Evolutionary conservation across 2,888 invertebrate species (phyloP), one percentile per base, ranked within the genome.

Genomic region (Hypselothyrea guttata): DNA sequence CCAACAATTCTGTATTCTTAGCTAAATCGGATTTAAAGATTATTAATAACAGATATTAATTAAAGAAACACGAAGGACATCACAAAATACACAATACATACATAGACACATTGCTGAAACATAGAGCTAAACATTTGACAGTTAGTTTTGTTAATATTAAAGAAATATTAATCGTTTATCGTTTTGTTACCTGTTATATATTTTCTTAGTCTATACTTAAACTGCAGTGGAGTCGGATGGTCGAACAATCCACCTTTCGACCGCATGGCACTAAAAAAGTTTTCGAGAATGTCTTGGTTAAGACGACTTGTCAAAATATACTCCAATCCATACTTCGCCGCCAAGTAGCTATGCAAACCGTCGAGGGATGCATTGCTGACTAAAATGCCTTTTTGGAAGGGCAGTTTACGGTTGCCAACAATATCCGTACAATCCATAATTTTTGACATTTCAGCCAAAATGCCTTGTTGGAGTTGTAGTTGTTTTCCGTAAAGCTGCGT

Each of bases 221-320:
- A 53, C 12, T 58, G 57, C 2, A 46, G 30, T 11, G 57, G 40
- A 8, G 53, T 41, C 8, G 53, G 53, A 30, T 41, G 45, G 8
- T 53, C 46, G 2, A 18, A 41, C 7, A 34, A 28, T 16, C 34
- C 40, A 22, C 13, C 57, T 13, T 22, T 51, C 0, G 51, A 56
- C 1, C 41, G 9, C 49, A 42, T 49, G 3, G 18, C 22, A 0
- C 56, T 37, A 44, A 56, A 33, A 12, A 44, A 31, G 22, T 27
- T 13, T 7, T 56, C 55, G 1, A 49, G n/a, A 5, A 42, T 37
- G 22, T 42, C 31, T 15, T 56, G 55, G 18, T n/a, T 42, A 11
- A 37, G 49, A 1, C 41, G 49, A 9, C 49, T 56, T 11, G 55
- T 56, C 27, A 49, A 8, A 7, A 49, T 37, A 13, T 16, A 27